phyloP scores from a whole-genome alignment of 2,797 vertebrate genomes.

The Garrulus glandarius region DNA sequence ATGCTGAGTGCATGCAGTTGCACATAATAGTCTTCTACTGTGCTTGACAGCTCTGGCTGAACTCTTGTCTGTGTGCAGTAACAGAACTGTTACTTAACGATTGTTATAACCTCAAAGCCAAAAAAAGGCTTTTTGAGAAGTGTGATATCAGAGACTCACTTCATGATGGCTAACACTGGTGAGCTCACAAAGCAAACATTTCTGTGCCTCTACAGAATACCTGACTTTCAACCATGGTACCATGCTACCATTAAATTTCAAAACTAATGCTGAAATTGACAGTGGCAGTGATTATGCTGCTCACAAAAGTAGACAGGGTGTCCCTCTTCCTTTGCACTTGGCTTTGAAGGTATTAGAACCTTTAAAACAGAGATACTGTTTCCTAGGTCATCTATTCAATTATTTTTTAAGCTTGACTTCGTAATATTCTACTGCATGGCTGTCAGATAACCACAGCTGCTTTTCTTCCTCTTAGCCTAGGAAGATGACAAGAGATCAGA shows the following conservation, averaged over 20 bases:
- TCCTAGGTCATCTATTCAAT: not conserved
- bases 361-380: not conserved
- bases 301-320: not conserved
- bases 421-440: not conserved
- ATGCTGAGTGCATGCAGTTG: not conserved
- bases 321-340: not conserved
- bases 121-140: not conserved
- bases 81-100: not conserved
- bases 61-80: not conserved
- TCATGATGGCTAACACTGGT: not conserved
- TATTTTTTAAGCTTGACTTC: not conserved
- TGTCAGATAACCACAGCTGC: not conserved
- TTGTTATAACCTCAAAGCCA: not conserved
- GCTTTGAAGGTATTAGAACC: not conserved
- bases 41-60: not conserved
- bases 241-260: not conserved
- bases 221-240: not conserved
- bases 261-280: not conserved
- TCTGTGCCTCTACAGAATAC: not conserved
- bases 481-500: not conserved
- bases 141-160: not conserved
- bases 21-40: not conserved
- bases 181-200: not conserved
- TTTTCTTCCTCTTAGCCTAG: not conserved
- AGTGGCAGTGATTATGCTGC: not conserved